Conservation (phyloP, 2,797 vertebrate species). For the Chelmon rostratus region DNA sequence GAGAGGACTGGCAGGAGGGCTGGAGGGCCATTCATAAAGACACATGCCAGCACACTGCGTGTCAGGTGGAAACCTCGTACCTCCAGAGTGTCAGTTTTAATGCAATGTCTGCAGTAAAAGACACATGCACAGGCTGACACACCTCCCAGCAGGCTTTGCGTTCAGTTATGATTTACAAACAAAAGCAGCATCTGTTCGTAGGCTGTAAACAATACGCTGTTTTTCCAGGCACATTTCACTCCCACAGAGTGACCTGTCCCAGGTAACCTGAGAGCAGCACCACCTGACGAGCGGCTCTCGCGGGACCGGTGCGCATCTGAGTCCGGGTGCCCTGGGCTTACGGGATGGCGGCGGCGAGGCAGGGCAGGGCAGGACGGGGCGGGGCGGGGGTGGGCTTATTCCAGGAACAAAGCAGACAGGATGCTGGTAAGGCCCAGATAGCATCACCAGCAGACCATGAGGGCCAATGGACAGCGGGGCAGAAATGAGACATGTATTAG, state of each 20-base stretch:
- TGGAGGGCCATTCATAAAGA: constrained; percentile 12
- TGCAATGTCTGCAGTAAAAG: constrained; percentile 1
- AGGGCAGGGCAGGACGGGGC: constrained; percentile 39
- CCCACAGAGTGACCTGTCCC: constrained; percentile 41
- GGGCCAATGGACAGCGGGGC: constrained; percentile 75
- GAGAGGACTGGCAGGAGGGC: constrained; percentile 15
- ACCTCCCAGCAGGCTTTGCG: constrained; percentile 22
- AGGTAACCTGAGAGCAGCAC: constrained; percentile 67
- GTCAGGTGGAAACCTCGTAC: neutral
- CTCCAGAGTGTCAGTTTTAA: constrained; percentile 10
- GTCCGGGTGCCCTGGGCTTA: constrained; percentile 35
- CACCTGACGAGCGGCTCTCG: constrained; percentile 51
- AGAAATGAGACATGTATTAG: constrained; percentile 79
- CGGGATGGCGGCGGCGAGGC: constrained; percentile 22
- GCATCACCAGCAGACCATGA: constrained; percentile 78
- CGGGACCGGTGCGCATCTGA: constrained; percentile 19
- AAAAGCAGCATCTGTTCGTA: constrained; percentile 52
- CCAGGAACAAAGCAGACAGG: constrained; percentile 81
- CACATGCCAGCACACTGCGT: neutral
- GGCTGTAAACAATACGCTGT: constrained; percentile 63
- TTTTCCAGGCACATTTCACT: constrained; percentile 53
- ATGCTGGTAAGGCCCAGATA: constrained; percentile 85
- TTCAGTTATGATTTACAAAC: constrained; percentile 42
- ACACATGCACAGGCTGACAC: constrained; percentile 7
- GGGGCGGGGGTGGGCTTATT: constrained; percentile 68